Percentiles rank a stretch among this genome's conserved stretches.
These are phyloP conservation scores for Dromiciops gliroides DNA, from an alignment of 2,113 vertebrate species.

Conservation along the genomic window DNA sequence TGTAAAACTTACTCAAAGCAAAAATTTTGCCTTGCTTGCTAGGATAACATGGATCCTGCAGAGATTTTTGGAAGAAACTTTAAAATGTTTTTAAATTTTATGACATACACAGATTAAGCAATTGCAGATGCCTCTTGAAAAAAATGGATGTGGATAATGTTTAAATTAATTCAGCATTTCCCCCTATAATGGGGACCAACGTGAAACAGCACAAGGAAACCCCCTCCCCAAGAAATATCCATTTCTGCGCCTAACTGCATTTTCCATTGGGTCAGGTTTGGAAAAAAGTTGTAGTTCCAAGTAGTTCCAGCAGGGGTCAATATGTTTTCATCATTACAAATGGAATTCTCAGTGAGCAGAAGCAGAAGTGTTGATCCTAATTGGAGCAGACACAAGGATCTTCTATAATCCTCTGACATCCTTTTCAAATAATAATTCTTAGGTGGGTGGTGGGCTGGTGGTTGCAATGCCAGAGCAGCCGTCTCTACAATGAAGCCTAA, in stretches of 20 bases:
- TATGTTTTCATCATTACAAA: conserved; percentile 80
- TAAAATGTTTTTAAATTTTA: neutral
- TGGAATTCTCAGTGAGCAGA: conserved; percentile 58
- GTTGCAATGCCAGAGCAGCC: conserved; percentile 74
- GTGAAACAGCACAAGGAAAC: neutral
- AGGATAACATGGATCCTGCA: neutral
- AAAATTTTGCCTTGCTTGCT: neutral
- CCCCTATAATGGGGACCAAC: neutral
- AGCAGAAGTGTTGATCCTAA: conserved; percentile 84
- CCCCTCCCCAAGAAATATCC: neutral
- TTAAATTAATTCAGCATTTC: neutral
- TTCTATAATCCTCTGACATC: conserved; percentile 86
- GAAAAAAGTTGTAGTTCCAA: conserved; percentile 61
- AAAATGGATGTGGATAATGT: neutral
- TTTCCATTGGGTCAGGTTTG: neutral
- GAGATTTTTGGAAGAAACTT: neutral
- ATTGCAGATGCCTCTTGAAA: neutral
- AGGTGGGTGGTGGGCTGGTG: conserved; percentile 84
- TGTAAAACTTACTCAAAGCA: neutral
- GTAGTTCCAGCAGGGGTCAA: conserved; percentile 84
- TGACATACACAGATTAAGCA: neutral
- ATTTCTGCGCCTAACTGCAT: neutral
- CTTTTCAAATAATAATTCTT: conserved; percentile 85
- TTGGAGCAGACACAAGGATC: conserved; percentile 86
- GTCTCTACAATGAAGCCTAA: conserved; percentile 81